Base-by-base conservation (phyloP, 1,140 invertebrate species). In the Drosophila malerkotliana region DNA sequence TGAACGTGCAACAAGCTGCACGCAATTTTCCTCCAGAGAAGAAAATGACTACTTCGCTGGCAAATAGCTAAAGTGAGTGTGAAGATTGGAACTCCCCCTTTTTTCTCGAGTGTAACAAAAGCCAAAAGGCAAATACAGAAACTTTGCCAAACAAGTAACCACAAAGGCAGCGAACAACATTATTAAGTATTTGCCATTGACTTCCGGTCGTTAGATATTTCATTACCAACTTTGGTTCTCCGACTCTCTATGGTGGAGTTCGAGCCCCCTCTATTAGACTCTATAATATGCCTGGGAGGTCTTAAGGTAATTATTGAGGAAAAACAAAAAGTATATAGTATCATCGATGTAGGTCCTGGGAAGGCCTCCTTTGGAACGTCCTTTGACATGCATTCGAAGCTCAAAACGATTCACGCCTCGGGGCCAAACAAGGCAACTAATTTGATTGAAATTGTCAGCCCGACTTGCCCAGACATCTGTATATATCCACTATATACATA, bases 151-250 rank as follows among this genome's bases (percentile, higher is more conserved):
- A 51, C 62, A 63, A 73, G 44, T 66, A 69, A 78, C 76, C 79
- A 74, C 83, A 72, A 69, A 77, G 68, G 62, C 60, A 82, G 63
- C 56, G 67, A 83, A 79, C 83, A 88, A 77, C 82, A 87, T 87
- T 87, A 87, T 87, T 87, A 88, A 82, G 83, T 88, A 88, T 88
- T 88, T 88, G 83, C 83, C 72, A 88, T 88, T 74, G 84, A 88
- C 83, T 88, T 88, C 83, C 83, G 83, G 83, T 88, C 83, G 83
- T 88, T 88, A 88, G 83, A 88, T 88, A 88, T 88, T 88, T 88
- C 83, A 88, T 88, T 88, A 88, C 79, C 83, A 88, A 85, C 82
- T 71, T 87, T 62, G 54, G 47, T 64, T 37, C 34, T 48, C 39
- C 66, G 54, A 68, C 48, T 68, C 26, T 62, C 37, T 21, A 21